phyloP scores from a whole-genome alignment of 2,797 vertebrate genomes.

The Balearica regulorum region DNA sequence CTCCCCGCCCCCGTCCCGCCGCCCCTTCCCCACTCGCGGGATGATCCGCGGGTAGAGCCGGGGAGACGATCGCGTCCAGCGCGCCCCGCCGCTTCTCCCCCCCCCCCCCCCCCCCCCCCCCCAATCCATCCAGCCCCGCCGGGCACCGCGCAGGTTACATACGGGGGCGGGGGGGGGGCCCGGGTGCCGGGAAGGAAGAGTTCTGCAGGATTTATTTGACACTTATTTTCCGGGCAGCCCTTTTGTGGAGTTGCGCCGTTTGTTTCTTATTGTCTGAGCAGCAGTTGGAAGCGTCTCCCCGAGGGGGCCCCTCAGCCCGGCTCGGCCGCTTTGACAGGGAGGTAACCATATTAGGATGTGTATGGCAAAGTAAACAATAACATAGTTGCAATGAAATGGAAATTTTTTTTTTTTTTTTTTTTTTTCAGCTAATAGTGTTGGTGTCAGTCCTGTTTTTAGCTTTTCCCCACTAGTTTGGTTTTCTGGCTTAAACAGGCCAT shows the following conservation, averaged over 20 bases:
- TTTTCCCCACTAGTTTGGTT: conserved; percentile 74
- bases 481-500: conserved; percentile 74
- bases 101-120: too few relatives aligned
- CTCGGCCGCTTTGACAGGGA: conserved; percentile 82
- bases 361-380: conserved; percentile 99
- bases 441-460: conserved; percentile 83
- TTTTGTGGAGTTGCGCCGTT: conserved; percentile 86
- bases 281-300: conserved; percentile 85
- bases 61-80: background rate
- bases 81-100: background rate
- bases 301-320: conserved; percentile 82
- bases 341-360: conserved; percentile 97
- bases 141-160: conserved; percentile 65
- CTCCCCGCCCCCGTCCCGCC: background rate
- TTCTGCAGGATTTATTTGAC: conserved; percentile 77
- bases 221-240: conserved; percentile 79
- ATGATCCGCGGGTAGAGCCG: background rate
- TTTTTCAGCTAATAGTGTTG: conserved; percentile 84
- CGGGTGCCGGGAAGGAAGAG: conserved; percentile 63
- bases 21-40: background rate
- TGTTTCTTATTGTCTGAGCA: conserved; percentile 93
- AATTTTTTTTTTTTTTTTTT: conserved; percentile 70
- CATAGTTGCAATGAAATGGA: conserved; percentile 93
- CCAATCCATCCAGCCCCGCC: background rate
- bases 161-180: conserved; percentile 46